Conservation (phyloP, 2,113 vertebrate species). For the Nycticryphes semicollaris region DNA sequence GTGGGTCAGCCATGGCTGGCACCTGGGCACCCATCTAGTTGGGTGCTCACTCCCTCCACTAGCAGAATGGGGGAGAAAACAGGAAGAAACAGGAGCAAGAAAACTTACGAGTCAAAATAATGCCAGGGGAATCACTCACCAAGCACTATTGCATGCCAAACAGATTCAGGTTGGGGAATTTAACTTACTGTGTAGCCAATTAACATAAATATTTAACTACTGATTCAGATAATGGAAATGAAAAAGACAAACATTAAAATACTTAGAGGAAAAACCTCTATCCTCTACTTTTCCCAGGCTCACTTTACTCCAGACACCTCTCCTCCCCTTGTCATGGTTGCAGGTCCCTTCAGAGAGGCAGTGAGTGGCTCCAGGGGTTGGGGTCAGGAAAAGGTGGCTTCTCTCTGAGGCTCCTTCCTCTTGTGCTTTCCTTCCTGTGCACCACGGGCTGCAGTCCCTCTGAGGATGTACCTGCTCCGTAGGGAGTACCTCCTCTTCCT, state of each 20-base stretch:
- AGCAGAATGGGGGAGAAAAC: not conserved
- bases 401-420: not conserved
- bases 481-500: not conserved
- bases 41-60: accelerated
- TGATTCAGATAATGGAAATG: not conserved
- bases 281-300: too few relatives aligned
- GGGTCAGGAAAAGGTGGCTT: not conserved
- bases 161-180: not conserved
- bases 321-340: not conserved
- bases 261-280: not conserved
- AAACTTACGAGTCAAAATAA: not conserved
- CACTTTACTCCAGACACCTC: not conserved
- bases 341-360: not conserved
- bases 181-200: not conserved
- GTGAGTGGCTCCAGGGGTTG: not conserved
- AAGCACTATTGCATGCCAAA: not conserved
- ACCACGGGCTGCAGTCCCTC: not conserved
- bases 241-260: not conserved
- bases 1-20: not conserved
- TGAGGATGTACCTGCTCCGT: not conserved
- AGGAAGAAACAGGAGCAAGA: not conserved
- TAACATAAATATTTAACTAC: not conserved
- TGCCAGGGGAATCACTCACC: not conserved
- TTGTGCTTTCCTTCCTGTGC: not conserved
- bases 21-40: not conserved